A percentile compares a stretch with the other conserved stretches of the same genome.
Evolutionary conservation across 2,797 vertebrate genomes (phyloP).

Genomic region (Melanotaenia nigrans): DNA sequence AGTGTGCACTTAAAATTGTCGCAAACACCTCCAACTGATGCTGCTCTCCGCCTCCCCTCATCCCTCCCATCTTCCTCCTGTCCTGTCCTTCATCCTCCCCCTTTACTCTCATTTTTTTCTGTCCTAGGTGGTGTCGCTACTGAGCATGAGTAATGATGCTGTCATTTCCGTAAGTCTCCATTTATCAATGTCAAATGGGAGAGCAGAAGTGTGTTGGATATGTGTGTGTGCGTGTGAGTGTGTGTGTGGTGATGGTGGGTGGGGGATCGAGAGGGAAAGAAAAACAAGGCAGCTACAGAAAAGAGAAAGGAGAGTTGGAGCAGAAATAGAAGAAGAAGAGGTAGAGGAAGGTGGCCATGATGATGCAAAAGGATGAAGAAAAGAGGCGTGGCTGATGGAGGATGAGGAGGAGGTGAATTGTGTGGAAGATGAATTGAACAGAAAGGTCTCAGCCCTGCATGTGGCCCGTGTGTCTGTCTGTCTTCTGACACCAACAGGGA

Average conservation of each 20-base stretch:
- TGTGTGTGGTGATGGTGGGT: slow-evolving; percentile 37
- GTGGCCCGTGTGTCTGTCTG: slow-evolving; percentile 40
- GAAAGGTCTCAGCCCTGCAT: slow-evolving; percentile 37
- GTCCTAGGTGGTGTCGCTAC: slow-evolving; percentile 76
- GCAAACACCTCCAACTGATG: slow-evolving; percentile 53
- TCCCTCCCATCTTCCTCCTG: slow-evolving; percentile 52
- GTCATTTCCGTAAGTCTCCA: slow-evolving; percentile 82
- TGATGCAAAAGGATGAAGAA: slow-evolving; percentile 36
- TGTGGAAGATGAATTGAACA: slow-evolving; percentile 39
- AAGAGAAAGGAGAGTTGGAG: slow-evolving; percentile 32
- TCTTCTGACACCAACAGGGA: slow-evolving; percentile 45
- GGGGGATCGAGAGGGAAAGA: slow-evolving; percentile 38
- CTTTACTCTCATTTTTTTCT: slow-evolving; percentile 62
- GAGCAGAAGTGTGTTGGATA: slow-evolving; percentile 43
- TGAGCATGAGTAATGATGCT: slow-evolving; percentile 85
- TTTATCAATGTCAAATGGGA: slow-evolving; percentile 82
- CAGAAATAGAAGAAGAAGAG: slow-evolving; percentile 30
- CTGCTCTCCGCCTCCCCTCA: slow-evolving; percentile 30
- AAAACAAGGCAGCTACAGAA: slow-evolving; percentile 48
- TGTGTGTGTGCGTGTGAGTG: slow-evolving; percentile 4
- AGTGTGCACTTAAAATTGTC: slow-evolving; percentile 31
- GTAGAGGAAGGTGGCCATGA: slow-evolving; percentile 17
- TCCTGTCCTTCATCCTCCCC: slow-evolving; percentile 71
- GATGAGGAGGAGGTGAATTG: slow-evolving; percentile 46
- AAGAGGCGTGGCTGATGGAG: slow-evolving; percentile 36